phyloP scores from a whole-genome alignment of 2,113 vertebrate genomes.

The Thermophis baileyi region DNA sequence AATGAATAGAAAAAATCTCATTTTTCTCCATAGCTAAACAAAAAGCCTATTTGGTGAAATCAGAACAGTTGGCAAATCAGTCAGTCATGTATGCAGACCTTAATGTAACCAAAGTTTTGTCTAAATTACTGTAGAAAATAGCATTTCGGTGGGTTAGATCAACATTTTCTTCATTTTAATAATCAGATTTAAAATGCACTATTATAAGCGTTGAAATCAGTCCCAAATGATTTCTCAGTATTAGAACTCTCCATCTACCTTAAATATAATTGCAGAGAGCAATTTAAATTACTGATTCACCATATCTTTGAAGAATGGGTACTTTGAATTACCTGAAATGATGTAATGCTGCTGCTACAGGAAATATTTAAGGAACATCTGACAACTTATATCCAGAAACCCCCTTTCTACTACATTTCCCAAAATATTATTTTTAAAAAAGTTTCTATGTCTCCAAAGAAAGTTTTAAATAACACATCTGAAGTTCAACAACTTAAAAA shows the following conservation, averaged over 20 bases:
- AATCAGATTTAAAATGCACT: background rate
- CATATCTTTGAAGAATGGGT: background rate
- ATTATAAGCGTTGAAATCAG: background rate
- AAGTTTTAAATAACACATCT: background rate
- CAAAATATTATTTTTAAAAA: background rate
- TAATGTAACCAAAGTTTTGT: slow-evolving; percentile 16
- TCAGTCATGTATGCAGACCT: slow-evolving; percentile 47
- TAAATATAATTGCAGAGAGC: background rate
- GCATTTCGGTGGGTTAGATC: background rate
- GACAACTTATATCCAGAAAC: background rate
- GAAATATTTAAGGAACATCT: background rate
- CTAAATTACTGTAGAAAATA: slow-evolving; percentile 31
- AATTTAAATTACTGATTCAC: background rate
- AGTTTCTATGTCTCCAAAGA: background rate
- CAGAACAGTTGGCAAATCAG: slow-evolving; percentile 41
- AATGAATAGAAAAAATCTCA: slow-evolving; percentile 43
- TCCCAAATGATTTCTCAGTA: slow-evolving; percentile 6
- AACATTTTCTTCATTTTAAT: background rate
- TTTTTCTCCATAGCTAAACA: slow-evolving; percentile 37
- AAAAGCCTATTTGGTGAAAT: slow-evolving; percentile 51
- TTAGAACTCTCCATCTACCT: background rate
- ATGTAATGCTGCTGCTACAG: background rate
- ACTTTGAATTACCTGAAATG: background rate
- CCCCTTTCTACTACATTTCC: background rate
- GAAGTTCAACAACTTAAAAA: rapidly evolving